Percentiles rank a stretch among this genome's conserved stretches.
Evolutionary conservation across 2,797 vertebrate species (phyloP).

Genomic region (Alectoris magna): DNA sequence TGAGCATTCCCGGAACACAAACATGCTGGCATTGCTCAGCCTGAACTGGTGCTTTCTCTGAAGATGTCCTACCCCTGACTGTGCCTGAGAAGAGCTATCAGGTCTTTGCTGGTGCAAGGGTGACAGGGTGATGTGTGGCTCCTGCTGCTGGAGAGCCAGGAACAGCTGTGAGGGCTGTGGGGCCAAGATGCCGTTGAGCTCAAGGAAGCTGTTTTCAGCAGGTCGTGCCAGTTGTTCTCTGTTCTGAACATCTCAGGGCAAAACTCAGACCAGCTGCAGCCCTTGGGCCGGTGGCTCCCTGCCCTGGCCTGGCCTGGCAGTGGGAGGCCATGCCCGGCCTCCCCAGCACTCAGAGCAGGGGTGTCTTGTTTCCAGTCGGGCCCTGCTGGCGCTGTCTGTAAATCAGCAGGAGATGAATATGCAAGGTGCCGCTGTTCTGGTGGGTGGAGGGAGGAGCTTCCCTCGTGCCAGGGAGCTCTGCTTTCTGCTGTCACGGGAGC

Average conservation of each 20-base stretch:
- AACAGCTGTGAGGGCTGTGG: not conserved
- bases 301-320: not conserved
- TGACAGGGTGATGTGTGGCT: fast-evolving
- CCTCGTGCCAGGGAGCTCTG: slow-evolving; percentile 6
- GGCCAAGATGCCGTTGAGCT: not conserved
- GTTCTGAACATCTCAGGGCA: not conserved
- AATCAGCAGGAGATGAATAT: not conserved
- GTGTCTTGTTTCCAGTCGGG: slow-evolving; percentile 48
- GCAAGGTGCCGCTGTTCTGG: slow-evolving; percentile 23
- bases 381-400: slow-evolving; percentile 43
- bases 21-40: not conserved
- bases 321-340: not conserved
- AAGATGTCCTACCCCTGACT: fast-evolving
- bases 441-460: not conserved
- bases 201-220: not conserved
- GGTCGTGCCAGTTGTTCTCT: not conserved
- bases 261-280: slow-evolving; percentile 21
- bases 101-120: fast-evolving
- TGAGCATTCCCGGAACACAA: fast-evolving
- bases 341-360: not conserved
- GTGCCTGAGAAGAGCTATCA: fast-evolving
- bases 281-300: not conserved
- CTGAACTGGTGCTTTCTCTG: fast-evolving
- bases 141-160: not conserved
- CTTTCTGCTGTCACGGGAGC: slow-evolving; percentile 22